Evolutionary conservation across 2,888 invertebrate species (phyloP).

Genomic region (Macaria liturata): DNA sequence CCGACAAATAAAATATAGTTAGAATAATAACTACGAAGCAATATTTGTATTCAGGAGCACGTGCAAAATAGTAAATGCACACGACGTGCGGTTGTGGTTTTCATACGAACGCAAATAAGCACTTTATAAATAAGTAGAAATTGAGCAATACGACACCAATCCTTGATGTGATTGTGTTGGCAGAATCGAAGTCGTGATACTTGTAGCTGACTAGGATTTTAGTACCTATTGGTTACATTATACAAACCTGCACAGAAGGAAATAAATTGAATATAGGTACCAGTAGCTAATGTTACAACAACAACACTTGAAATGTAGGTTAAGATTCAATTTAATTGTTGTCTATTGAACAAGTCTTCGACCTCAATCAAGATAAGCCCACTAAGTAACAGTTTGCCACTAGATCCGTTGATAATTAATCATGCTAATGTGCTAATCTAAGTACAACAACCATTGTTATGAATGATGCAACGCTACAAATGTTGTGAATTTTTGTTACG

Average conservation of each 20-base stretch:
- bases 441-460: slow-evolving; percentile 29
- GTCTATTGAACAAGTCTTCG: slow-evolving; percentile 1
- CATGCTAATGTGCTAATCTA: slow-evolving; percentile 20
- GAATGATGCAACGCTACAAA: slow-evolving; percentile 38
- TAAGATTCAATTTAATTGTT: slow-evolving; percentile 1
- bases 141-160: slow-evolving; percentile 11
- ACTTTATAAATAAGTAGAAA: slow-evolving; percentile 9
- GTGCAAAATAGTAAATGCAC: no score
- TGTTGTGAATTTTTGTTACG: slow-evolving; percentile 35
- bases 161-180: background rate
- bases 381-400: slow-evolving; percentile 10
- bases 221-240: no score
- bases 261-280: no score
- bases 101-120: slow-evolving; percentile 7
- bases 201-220: no score
- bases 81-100: slow-evolving; percentile 4
- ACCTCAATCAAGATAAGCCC: slow-evolving; percentile 8
- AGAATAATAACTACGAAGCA: no score
- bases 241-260: no score
- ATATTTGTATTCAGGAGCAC: no score
- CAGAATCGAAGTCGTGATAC: background rate
- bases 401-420: slow-evolving; percentile 13
- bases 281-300: background rate
- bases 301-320: slow-evolving; percentile 1
- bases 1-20: no score